Base-by-base conservation (phyloP, 2,113 vertebrate genomes). In the Phocoena sinus region DNA sequence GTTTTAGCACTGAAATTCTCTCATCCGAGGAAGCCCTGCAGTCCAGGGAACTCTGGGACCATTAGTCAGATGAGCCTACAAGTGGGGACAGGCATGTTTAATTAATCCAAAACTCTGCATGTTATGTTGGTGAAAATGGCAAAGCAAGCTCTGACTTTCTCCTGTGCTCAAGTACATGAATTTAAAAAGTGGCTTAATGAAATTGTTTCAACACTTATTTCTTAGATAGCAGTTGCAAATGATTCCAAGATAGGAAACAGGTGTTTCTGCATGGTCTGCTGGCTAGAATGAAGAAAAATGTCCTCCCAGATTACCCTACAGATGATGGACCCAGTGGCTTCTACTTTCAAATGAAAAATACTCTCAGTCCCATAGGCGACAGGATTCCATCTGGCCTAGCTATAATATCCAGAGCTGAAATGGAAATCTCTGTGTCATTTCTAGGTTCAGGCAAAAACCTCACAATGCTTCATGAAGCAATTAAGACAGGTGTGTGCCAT, bases 211-310 rank as follows among this genome's bases (percentile, higher is more conserved):
- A 80, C 44, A 91, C 28, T 79, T 25, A 95, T 98, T 98, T 98
- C 97, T 96, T 97, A 87, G 92, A 41, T 83, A 74, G 44, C 70
- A 97, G 91, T 96, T 94, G 96, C 41, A 97, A 98, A 97, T 25
- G 80, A 95, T 60, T 98, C 97, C 13, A 28, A 96, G 87, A 90
- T 91, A 76, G 31, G n/a, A 83, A 97, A 95, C 93, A 98, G 92
- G 95, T 98, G 93, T 98, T 98, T 98, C 93, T 97, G 28, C 91
- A 98, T 68, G 68, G 89, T 90, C 82, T 65, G 71, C 76, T 53
- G 20, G 68, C 95, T n/a, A 97, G 97, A 96, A 97, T 79, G 80
- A 97, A 98, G 95, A 97, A 97, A 98, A 97, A 98, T 70, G 65
- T 33, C 84, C 91, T 97, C 91, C 60, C 84, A 95, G 89, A 97